Conservation (phyloP, 2,113 vertebrate species). For the Lamprotornis superbus region DNA sequence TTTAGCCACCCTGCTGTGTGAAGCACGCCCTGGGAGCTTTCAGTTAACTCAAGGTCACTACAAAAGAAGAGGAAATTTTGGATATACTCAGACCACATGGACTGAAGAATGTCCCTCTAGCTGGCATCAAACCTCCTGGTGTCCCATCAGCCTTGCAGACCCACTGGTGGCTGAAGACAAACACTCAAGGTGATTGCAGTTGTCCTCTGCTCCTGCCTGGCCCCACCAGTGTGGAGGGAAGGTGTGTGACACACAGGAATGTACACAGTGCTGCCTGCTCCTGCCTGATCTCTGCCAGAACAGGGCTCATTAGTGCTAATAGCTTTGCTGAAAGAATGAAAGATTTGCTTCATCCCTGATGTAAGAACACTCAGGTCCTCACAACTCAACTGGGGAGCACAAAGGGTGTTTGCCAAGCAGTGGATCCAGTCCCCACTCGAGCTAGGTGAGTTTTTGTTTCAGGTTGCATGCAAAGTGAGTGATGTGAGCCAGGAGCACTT, state of each 20-base stretch:
- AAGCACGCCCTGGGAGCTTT: neutral
- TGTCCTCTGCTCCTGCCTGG: accelerated
- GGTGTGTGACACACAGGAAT: neutral
- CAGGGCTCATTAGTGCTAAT: neutral
- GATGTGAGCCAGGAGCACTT: neutral
- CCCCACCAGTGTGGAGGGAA: neutral
- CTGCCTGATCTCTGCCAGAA: neutral
- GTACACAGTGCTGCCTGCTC: neutral
- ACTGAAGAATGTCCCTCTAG: accelerated
- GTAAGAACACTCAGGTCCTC: neutral
- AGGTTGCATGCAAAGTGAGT: neutral
- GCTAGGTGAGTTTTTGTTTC: neutral
- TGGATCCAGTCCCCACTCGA: accelerated
- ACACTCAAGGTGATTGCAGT: neutral
- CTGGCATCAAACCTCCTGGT: neutral
- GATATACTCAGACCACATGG: neutral
- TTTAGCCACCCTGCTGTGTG: neutral
- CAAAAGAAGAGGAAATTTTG: neutral
- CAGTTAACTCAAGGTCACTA: accelerated
- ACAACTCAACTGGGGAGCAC: neutral
- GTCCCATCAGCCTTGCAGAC: neutral
- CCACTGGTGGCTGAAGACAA: neutral
- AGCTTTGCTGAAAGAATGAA: neutral
- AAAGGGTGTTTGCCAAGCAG: neutral
- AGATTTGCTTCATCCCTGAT: neutral